Base-by-base conservation (phyloP, 2,797 vertebrate genomes). In the Micrastur ruficollis region DNA sequence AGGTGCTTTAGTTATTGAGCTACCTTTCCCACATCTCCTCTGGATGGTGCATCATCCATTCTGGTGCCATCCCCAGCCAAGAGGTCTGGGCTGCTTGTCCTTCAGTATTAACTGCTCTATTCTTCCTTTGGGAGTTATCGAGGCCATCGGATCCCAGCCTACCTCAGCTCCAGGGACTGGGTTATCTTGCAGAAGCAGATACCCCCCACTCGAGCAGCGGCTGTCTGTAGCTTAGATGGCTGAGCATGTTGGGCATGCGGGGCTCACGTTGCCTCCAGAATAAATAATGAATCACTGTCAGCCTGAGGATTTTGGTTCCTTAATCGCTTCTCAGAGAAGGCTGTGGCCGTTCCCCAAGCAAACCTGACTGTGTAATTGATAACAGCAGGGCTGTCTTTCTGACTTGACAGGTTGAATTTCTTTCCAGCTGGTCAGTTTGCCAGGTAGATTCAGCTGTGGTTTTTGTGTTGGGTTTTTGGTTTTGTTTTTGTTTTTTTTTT, bases 261-360 rank as follows among this genome's bases (percentile, higher is more conserved):
- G 61, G 81, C 85, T 97, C 94, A 31, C 1, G 55, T 95, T 95
- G 76, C 91, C 67, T 70, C 40, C 50, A 19, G 72, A 73, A 74
- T 94, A 79, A 93, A 93, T 93, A 93, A 93, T 95, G 86, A 81
- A 94, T 89, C 50, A 11, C 8, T 6, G 55, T 47, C 90, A 83
- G 81, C 78, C 56, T 4, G 53, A 71, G 67, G 53, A 13, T 53
- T 46, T 62, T 79, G 61, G 74, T 87, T 81, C 78, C 79, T 70
- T 47, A 58, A 50, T 81, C 21, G 12, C 29, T 5, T 32, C n/a
- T 40, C 9, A 0, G 65, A 14, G 55, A 15, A 46, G 73, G 79
- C 66, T 85, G 62, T 1, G 25, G 40, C 56, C 0, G 0, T 53
- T 79, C 73, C 86, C 15, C 5, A 21, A 53, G 75, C 47, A 8